phyloP scores from a whole-genome alignment of 2,113 vertebrate species.

The Alethe diademata region DNA sequence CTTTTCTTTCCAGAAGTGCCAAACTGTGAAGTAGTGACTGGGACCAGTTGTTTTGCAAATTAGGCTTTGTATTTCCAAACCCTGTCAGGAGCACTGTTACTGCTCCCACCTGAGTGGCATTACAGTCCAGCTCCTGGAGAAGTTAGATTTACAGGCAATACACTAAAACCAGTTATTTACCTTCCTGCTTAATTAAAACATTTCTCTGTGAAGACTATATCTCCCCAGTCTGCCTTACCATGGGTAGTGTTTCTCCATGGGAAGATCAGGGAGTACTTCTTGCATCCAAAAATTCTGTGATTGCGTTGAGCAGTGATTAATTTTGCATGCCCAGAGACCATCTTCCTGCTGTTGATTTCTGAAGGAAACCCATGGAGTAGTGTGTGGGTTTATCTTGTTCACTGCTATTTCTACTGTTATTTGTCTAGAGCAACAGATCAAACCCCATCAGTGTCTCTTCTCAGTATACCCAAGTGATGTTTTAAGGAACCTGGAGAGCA shows the following conservation, averaged over 20 bases:
- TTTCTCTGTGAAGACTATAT: background rate
- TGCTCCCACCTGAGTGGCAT: background rate
- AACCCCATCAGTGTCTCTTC: background rate
- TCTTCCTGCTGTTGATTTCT: slow-evolving; percentile 22
- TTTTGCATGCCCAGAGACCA: slow-evolving; percentile 16
- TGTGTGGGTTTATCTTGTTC: slow-evolving; percentile 13
- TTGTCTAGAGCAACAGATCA: slow-evolving; percentile 22
- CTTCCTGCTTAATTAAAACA: slow-evolving; percentile 44
- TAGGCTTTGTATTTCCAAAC: background rate
- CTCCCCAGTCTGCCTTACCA: background rate
- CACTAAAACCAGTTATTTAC: background rate
- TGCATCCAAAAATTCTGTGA: background rate
- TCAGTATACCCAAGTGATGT: background rate
- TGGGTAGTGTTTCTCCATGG: background rate
- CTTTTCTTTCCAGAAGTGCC: background rate
- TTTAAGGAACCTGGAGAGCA: slow-evolving; percentile 40
- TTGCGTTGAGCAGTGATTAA: background rate
- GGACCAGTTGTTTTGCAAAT: background rate
- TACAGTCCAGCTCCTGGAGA: background rate
- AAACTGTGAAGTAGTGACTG: background rate
- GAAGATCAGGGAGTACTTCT: slow-evolving; percentile 10
- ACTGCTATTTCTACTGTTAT: slow-evolving; percentile 6
- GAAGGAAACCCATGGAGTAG: slow-evolving; percentile 11
- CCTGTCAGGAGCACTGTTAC: background rate
- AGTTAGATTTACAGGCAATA: background rate